Evolutionary conservation across 2,888 invertebrate genomes (phyloP), one percentile per base, ranked within the genome.

Genomic region (Carterocephalus palaemon): DNA sequence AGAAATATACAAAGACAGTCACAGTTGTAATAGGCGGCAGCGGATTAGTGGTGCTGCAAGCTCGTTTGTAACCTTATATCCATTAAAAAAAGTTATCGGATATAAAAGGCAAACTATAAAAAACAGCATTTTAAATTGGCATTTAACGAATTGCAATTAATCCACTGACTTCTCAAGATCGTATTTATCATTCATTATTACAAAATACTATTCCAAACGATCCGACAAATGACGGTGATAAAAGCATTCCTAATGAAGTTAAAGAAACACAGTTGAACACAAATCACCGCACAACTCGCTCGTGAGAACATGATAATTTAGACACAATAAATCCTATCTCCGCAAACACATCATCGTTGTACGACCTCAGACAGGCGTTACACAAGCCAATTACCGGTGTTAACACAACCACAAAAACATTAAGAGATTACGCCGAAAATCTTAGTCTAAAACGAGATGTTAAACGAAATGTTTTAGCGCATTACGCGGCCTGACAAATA

Each of bases 401-500:
- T 63, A 64, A 60, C 49, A 67, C 74, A 68, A 56, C 57, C 48
- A 57, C 59, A 60, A 63, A 67, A 70, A 68, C 63, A 58, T 71
- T 70, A 71, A 68, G 66, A 70, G 67, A 68, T 70, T 65, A 68
- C 70, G 59, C 65, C 69, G 59, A 73, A 75, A 75, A 64, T 59
- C 60, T 56, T 45, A 52, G 42, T 52, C 43, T 57, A 52, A 56
- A 59, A 62, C 59, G 60, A 45, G 45, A 55, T 62, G 58, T 62
- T 65, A 59, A 62, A 62, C 63, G 57, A 65, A 67, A 67, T 63
- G 64, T 63, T 65, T 63, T 63, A 54, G 58, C 37, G 53, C 64
- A 67, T 72, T 70, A 73, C 62, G 59, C 60, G 65, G 58, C 60
- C 68, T 76, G 73, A 75, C 84, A 79, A 81, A 81, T 70, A 79